Percentiles rank a stretch among this genome's conserved stretches.
phyloP scores from a whole-genome alignment of 2,113 vertebrate species.

The Xenopus laevis region DNA sequence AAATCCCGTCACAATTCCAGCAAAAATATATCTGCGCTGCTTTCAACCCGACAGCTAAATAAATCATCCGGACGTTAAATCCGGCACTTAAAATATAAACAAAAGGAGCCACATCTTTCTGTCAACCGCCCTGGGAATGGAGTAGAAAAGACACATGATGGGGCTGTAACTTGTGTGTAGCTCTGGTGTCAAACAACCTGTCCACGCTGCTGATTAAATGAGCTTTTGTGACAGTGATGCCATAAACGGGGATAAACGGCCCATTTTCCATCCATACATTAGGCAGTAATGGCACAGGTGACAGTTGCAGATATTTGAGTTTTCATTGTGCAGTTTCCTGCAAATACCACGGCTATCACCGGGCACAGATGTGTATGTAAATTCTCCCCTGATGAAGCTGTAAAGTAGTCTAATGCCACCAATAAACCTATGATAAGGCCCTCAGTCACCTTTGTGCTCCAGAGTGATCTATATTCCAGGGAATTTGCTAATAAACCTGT shows the following conservation, averaged over 20 bases:
- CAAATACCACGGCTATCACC: neutral
- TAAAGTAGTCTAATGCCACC: neutral
- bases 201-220: constrained; percentile 17
- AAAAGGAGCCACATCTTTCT: neutral
- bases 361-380: neutral
- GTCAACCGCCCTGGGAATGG: constrained; percentile 13
- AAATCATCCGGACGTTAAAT: neutral
- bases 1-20: neutral
- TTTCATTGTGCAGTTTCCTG: neutral
- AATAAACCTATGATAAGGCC: neutral
- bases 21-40: neutral
- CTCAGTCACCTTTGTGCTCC: too few relatives aligned
- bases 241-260: constrained; percentile 8
- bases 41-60: neutral
- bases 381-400: neutral
- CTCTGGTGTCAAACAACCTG: constrained; percentile 10
- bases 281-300: neutral
- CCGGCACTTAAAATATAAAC: constrained; percentile 1
- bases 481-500: too few relatives aligned
- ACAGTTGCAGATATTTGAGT: neutral
- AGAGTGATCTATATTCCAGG: too few relatives aligned
- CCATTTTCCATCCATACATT: neutral
- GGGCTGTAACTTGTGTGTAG: neutral
- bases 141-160: constrained; percentile 1
- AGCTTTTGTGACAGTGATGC: constrained; percentile 14